A percentile compares a stretch with the other conserved stretches of the same genome.
phyloP scores from a whole-genome alignment of 2,888 invertebrate genomes.

The Caenorhabditis becei region DNA sequence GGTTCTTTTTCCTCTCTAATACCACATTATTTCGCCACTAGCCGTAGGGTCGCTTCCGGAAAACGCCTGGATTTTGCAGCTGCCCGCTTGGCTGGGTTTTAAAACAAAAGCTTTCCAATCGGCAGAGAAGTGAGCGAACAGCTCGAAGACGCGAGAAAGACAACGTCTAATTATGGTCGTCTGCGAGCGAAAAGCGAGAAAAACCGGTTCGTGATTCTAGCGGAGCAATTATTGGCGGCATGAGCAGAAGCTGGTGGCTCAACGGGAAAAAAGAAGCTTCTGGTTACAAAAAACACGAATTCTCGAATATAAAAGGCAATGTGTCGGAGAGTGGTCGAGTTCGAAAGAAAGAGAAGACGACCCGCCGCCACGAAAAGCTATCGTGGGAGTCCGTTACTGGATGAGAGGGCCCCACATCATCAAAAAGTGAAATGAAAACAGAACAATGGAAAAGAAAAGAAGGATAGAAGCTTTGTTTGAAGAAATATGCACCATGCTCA shows the following conservation, averaged over 20 bases:
- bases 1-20: conserved; percentile 25
- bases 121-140: neutral
- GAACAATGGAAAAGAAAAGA: neutral
- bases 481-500: too few relatives aligned
- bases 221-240: conserved; percentile 2
- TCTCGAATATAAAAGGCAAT: conserved; percentile 11
- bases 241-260: neutral
- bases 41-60: conserved; percentile 18
- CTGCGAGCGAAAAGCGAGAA: neutral
- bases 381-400: conserved; percentile 15
- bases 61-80: conserved; percentile 31
- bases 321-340: neutral
- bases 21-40: conserved; percentile 24
- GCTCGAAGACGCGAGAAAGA: conserved; percentile 12
- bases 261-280: neutral
- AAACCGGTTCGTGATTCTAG: conserved; percentile 4
- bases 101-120: neutral
- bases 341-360: conserved; percentile 8
- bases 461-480: neutral
- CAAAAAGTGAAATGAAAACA: neutral
- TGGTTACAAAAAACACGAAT: neutral
- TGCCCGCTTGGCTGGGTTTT: conserved; percentile 10
- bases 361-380: conserved; percentile 6
- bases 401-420: neutral
- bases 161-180: conserved; percentile 37